Conservation (phyloP, 2,113 vertebrate genomes). For the Gambusia holbrooki region DNA sequence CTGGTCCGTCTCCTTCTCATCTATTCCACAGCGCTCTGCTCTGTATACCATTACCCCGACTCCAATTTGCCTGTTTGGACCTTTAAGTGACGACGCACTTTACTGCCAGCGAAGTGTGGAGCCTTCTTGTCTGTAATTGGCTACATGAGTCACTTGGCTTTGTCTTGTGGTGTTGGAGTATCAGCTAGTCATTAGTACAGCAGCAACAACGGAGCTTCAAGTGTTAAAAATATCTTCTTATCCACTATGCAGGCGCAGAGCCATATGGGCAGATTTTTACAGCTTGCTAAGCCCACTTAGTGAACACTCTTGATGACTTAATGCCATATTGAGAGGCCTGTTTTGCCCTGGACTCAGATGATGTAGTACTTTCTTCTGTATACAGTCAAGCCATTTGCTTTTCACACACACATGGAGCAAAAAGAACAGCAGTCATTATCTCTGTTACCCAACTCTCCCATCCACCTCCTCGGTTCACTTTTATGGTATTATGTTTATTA, state of each 20-base stretch:
- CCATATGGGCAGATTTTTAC: conserved; percentile 42
- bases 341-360: conserved; percentile 55
- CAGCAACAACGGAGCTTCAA: conserved; percentile 42
- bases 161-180: conserved; percentile 42
- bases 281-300: conserved; percentile 48
- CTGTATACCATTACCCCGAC: conserved; percentile 24
- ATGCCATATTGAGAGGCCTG: conserved; percentile 44
- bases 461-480: conserved; percentile 30
- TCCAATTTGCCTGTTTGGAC: conserved; percentile 66
- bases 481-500: conserved; percentile 43
- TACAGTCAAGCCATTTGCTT: conserved; percentile 33
- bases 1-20: conserved; percentile 1
- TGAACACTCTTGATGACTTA: conserved; percentile 47
- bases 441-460: conserved; percentile 24
- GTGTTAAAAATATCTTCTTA: conserved; percentile 55
- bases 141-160: conserved; percentile 62
- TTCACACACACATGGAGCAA: conserved; percentile 29
- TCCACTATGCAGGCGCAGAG: conserved; percentile 33
- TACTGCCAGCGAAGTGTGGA: conserved; percentile 37
- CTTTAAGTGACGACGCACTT: conserved; percentile 69
- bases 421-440: conserved; percentile 41
- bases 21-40: conserved; percentile 8
- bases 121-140: conserved; percentile 58
- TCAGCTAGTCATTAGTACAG: conserved; percentile 53
- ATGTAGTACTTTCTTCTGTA: conserved; percentile 46